Base-by-base conservation (phyloP, 2,888 invertebrate species). In the Rhamnusium bicolor region DNA sequence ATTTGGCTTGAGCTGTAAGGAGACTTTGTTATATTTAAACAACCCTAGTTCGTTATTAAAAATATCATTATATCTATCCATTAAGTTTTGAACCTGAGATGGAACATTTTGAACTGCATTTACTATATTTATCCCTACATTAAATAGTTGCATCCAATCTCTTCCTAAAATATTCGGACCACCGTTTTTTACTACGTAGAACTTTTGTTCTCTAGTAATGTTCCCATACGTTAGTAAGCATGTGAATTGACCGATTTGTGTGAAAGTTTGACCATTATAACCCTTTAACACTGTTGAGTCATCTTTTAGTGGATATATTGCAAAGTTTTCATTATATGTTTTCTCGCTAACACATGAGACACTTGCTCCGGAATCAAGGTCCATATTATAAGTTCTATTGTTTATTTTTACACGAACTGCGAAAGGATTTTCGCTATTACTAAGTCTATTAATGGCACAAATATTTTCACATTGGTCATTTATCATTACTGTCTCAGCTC, bases 1-100 rank as follows among this genome's bases (percentile, higher is more conserved):
- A 12, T 51, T 18, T 16, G 69, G 62, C 21, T 62, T 63, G 8
- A 70, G 24, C 54, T 69, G 69, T n/a, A 61, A 69, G 12, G 69
- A 61, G 6, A 70, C 40, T 14, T 63, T 54, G 21, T 40, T 19
- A 29, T 49, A 51, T 54, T 70, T 62, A 51, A 63, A 70, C 19
- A 29, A 54, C 2, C 70, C 54, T 10, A 51, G 27, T 3, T 58
- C 58, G 12, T 47, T 40, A 6, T 40, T 21, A 62, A 70, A 70
- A 40, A 70, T 18, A 6, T 53, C 10, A 1, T 21, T 58, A 60
- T 60, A 60, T 60, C 49, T 60, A 27, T 56, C 14, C 21, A 69
- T 16, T n/a, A 24, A 47, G 3, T 16, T 27, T n/a, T 29, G 14
- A 10, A 18, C 18, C n/a, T 47, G n/a, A 12, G 10, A 18, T 16